A percentile compares a stretch with the other conserved stretches of the same genome.
phyloP scores from a whole-genome alignment of 2,888 invertebrate genomes.

The Acronicta alni region DNA sequence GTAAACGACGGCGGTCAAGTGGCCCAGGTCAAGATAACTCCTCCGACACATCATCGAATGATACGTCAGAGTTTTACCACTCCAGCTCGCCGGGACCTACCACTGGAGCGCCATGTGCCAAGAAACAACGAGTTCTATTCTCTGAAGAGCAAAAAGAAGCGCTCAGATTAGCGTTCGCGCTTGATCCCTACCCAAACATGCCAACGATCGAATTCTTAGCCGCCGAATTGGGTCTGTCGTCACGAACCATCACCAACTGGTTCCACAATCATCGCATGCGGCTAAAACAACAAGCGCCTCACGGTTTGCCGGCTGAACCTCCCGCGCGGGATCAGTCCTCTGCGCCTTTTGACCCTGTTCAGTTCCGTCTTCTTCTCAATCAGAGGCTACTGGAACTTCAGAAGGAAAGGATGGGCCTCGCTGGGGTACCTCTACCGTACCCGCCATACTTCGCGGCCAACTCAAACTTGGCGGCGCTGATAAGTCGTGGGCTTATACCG shows the following conservation, averaged over 20 bases:
- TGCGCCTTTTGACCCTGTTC: constrained; percentile 96
- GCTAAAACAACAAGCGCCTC: constrained; percentile 96
- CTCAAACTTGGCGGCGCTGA: constrained; percentile 93
- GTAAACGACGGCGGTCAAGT: constrained; percentile 95
- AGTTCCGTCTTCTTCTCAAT: constrained; percentile 96
- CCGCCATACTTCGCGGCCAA: constrained; percentile 94
- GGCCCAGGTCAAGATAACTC: constrained; percentile 96
- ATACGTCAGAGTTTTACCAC: constrained; percentile 96
- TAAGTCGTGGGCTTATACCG: constrained; percentile 91
- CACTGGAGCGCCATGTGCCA: constrained; percentile 94
- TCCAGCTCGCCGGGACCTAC: constrained; percentile 94
- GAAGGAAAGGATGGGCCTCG: constrained; percentile 94
- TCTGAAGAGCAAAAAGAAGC: constrained; percentile 99
- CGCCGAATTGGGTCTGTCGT: constrained; percentile 96
- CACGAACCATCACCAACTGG: constrained; percentile 99
- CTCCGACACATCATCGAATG: constrained; percentile 96
- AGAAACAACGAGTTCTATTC: constrained; percentile 98
- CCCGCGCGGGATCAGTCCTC: constrained; percentile 93
- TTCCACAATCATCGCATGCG: constrained; percentile 99
- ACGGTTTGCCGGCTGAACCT: constrained; percentile 92
- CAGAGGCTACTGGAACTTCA: constrained; percentile 96
- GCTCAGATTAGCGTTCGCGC: constrained; percentile 96
- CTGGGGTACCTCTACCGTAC: constrained; percentile 93
- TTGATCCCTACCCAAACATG: constrained; percentile 99
- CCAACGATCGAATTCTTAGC: constrained; percentile 98